Percentiles rank a stretch among this genome's conserved stretches.
These are phyloP conservation scores for Phylloscopus whistleri DNA, from an alignment of 2,113 vertebrate genomes.

Conservation along the genomic window DNA sequence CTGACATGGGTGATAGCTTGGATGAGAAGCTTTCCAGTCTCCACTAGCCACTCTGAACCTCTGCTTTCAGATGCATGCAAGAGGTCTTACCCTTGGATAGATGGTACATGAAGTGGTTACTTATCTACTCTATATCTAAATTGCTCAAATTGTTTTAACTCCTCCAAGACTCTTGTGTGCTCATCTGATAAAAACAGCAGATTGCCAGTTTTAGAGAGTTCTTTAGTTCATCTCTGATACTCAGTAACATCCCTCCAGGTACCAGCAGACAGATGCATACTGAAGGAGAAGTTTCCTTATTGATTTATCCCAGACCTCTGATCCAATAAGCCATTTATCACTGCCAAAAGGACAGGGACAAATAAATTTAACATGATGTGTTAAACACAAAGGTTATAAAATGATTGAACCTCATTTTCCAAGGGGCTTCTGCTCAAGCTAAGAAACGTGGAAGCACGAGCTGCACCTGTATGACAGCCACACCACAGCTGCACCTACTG, in stretches of 20 bases:
- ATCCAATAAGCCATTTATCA: constrained; percentile 7
- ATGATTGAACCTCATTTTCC: neutral
- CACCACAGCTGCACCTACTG: rapidly evolving
- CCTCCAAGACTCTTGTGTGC: neutral
- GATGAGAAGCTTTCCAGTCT: neutral
- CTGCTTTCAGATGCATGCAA: neutral
- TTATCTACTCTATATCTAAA: neutral
- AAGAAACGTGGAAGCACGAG: rapidly evolving
- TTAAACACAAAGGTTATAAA: neutral
- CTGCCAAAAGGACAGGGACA: neutral
- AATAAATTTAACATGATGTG: neutral
- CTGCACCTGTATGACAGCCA: neutral
- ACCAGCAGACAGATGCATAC: neutral
- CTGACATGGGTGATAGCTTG: neutral
- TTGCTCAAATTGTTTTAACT: neutral
- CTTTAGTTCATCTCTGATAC: neutral
- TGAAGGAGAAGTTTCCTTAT: neutral
- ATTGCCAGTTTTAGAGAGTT: neutral
- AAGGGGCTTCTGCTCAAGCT: neutral
- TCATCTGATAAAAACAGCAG: neutral
- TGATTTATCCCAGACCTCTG: constrained; percentile 1
- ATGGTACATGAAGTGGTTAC: neutral
- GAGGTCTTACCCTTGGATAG: neutral
- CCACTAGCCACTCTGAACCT: neutral
- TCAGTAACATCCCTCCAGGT: neutral